Base-by-base conservation (phyloP, 1,140 invertebrate genomes). In the Dendroctonus ponderosae region DNA sequence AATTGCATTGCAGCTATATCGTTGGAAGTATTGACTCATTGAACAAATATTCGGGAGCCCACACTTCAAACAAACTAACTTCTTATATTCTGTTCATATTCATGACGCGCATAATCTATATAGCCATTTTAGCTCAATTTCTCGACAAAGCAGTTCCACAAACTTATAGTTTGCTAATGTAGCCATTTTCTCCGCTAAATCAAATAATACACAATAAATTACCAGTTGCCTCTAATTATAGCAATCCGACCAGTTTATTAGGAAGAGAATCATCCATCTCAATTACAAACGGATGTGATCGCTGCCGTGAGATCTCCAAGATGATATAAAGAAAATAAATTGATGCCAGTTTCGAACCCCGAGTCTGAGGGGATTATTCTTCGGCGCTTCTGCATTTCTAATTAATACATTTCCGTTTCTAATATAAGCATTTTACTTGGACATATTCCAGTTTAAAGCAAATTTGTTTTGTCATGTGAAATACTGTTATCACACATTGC, bases 271-370 rank as follows among this genome's bases (percentile, higher is more conserved):
- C 63, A 65, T 65, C 63, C 44, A 65, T 65, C 63, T 65, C 63
- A 65, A 65, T 65, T 65, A 65, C 63, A 65, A 65, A 57, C 54
- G 63, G 63, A 65, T 65, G 63, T 65, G 63, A 65, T 65, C 63
- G 63, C 39, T 65, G 63, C 63, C 63, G 63, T 65, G 63, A 65
- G 63, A 65, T 65, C 54, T 65, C 54, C 53, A 59, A 65, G 63
- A 65, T 65, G 63, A 65, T 65, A 65, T 58, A 65, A 65, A 65
- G 63, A 65, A 65, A 58, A 65, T 65, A 65, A 65, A 65, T 65
- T 65, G 54, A 57, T 58, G 63, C 42, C 46, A 54, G 63, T 48
- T 58, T 50, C 44, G 48, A 59, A 57, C 50, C 51, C 51, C 42
- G 49, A 52, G 42, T 49, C 54, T 42, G 9, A 58, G 54, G 56